Evolutionary conservation across 2,113 vertebrate genomes (phyloP).

Genomic region (Nothobranchius furzeri): DNA sequence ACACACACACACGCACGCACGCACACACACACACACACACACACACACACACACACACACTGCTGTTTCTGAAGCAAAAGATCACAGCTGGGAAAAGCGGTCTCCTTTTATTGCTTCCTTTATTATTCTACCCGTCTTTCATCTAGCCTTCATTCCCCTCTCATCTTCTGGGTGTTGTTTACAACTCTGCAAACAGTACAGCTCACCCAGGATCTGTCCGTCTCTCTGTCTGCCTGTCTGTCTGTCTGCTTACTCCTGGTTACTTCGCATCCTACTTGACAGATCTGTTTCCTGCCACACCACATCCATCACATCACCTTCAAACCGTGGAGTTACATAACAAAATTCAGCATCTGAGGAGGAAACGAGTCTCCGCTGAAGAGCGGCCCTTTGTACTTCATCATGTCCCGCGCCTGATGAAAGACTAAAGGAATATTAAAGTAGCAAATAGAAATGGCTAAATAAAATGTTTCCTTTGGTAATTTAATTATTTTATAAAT

Average conservation of each 20-base stretch:
- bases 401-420: not conserved
- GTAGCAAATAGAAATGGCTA: not conserved
- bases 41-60: constrained; percentile 6
- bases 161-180: constrained; percentile 51
- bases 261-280: constrained; percentile 19
- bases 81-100: constrained; percentile 57
- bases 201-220: constrained; percentile 32
- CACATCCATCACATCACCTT: constrained; percentile 55
- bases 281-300: constrained; percentile 53
- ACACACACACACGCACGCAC: constrained; percentile 12
- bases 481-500: no score
- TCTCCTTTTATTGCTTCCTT: constrained; percentile 67
- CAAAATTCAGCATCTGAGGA: constrained; percentile 14
- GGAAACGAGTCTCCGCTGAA: not conserved
- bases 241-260: constrained; percentile 20
- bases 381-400: constrained; percentile 1
- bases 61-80: no score
- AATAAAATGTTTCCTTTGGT: no score
- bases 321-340: constrained; percentile 51
- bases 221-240: constrained; percentile 35
- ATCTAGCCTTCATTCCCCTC: constrained; percentile 16
- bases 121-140: constrained; percentile 51
- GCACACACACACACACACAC: constrained; percentile 19
- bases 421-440: not conserved
- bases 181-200: constrained; percentile 16